Conservation (phyloP, 2,113 vertebrate genomes). For the Mormyrus iriodes region DNA sequence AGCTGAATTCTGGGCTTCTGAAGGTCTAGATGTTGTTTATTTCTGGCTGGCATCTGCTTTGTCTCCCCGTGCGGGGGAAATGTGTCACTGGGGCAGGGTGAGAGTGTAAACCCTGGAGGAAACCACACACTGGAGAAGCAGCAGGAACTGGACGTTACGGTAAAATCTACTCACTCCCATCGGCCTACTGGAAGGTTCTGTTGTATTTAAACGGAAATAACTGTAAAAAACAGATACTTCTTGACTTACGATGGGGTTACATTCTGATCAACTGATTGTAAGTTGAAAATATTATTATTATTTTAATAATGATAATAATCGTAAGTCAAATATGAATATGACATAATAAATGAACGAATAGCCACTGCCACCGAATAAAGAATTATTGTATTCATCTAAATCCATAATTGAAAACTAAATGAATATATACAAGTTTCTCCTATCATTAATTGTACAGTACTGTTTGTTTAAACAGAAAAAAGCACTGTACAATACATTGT, state of each 20-base stretch:
- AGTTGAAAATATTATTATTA: neutral
- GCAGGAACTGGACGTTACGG: neutral
- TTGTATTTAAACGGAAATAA: neutral
- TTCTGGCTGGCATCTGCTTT: slow-evolving; percentile 17
- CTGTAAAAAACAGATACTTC: neutral
- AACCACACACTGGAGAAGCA: neutral
- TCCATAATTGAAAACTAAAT: neutral
- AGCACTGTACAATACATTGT: neutral
- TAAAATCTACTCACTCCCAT: neutral
- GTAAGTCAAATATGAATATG: neutral
- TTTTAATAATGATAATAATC: neutral
- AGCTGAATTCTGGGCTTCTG: slow-evolving; percentile 35
- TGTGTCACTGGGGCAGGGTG: slow-evolving; percentile 23
- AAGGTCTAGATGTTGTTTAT: neutral
- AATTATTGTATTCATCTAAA: neutral
- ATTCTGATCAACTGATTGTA: neutral
- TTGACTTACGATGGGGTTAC: neutral
- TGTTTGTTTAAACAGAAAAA: neutral
- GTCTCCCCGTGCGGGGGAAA: slow-evolving; percentile 7
- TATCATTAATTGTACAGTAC: neutral
- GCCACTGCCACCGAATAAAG: neutral
- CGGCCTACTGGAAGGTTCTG: neutral
- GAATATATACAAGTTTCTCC: too few species aligned
- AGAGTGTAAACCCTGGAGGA: neutral
- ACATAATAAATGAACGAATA: neutral